Evolutionary conservation across 1,140 invertebrate genomes (phyloP).

Genomic region (Cyrtorhinus lividipennis): DNA sequence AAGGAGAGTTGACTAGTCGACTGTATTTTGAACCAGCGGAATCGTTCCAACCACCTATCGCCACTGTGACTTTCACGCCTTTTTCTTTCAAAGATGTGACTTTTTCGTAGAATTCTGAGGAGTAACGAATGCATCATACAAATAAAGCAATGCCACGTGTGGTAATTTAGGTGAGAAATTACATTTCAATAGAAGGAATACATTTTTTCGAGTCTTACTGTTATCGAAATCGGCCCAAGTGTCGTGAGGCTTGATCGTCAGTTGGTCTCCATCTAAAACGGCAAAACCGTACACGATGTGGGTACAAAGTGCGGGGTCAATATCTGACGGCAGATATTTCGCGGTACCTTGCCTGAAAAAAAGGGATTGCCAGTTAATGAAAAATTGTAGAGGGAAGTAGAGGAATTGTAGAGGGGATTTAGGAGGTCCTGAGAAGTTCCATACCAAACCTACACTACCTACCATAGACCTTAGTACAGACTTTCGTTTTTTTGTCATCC

Average conservation of each 20-base stretch:
- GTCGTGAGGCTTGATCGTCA: conserved; percentile 49
- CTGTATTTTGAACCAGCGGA: conserved; percentile 47
- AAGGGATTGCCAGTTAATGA: too few relatives aligned
- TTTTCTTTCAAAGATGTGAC: conserved; percentile 37
- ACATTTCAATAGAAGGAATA: too few relatives aligned
- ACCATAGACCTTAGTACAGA: too few relatives aligned
- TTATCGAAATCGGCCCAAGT: conserved; percentile 53
- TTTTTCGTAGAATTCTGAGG: conserved; percentile 40
- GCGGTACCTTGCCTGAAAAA: conserved; percentile 40
- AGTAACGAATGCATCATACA: too few relatives aligned
- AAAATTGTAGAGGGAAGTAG: too few relatives aligned
- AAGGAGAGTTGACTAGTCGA: conserved; percentile 36
- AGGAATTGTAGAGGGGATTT: too few relatives aligned
- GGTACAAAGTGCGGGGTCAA: conserved; percentile 51
- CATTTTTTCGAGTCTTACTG: too few relatives aligned
- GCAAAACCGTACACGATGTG: conserved; percentile 62
- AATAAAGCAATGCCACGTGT: too few relatives aligned
- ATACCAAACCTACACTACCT: too few relatives aligned
- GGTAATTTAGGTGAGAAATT: too few relatives aligned
- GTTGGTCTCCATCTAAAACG: conserved; percentile 39
- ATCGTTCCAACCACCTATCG: conserved; percentile 49
- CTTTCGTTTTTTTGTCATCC: too few relatives aligned
- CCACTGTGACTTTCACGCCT: conserved; percentile 42
- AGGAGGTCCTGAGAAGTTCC: too few relatives aligned
- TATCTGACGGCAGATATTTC: conserved; percentile 46